A percentile compares a stretch with the other conserved stretches of the same genome.
Evolutionary conservation across 30 jellyfish, hydroid and myxozoan species (phyloP).

Genomic region (Phacellophora camtschatica): DNA sequence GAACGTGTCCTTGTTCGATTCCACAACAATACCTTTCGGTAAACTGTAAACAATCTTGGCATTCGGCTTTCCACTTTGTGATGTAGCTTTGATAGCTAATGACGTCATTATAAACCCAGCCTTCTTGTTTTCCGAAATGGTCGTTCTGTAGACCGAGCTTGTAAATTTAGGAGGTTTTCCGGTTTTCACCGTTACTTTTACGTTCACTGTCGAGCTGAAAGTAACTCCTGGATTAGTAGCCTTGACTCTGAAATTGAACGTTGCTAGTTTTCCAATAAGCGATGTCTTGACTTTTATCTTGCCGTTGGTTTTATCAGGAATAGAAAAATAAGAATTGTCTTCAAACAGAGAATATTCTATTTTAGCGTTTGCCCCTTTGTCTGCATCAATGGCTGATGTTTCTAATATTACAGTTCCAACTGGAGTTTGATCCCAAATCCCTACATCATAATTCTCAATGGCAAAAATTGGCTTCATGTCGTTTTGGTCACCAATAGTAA

Average conservation of each 20-base stretch:
- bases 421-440: slow-evolving; percentile 73
- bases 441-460: slow-evolving; percentile 74
- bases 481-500: slow-evolving; percentile 70
- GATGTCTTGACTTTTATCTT: slow-evolving; percentile 64
- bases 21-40: slow-evolving; percentile 79
- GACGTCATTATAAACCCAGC: slow-evolving; percentile 74
- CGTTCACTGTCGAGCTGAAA: slow-evolving; percentile 51
- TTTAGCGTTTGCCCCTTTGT: slow-evolving; percentile 83
- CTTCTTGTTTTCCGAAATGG: slow-evolving; percentile 37
- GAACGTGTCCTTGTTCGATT: slow-evolving; percentile 79
- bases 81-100: slow-evolving; percentile 59
- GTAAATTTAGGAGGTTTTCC: slow-evolving; percentile 86
- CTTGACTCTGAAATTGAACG: slow-evolving; percentile 70
- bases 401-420: slow-evolving; percentile 74
- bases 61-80: slow-evolving; percentile 29
- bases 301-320: slow-evolving; percentile 74
- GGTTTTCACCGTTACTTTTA: slow-evolving; percentile 56
- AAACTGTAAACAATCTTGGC: slow-evolving; percentile 70
- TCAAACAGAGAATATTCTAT: slow-evolving; percentile 64
- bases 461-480: slow-evolving; percentile 91
- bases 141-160: slow-evolving; percentile 29
- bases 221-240: slow-evolving; percentile 79
- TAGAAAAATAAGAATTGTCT: slow-evolving; percentile 39
- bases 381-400: slow-evolving; percentile 90
- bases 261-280: slow-evolving; percentile 15